A percentile compares a stretch with the other conserved stretches of the same genome.
phyloP scores from a whole-genome alignment of 2,888 invertebrate genomes.

The Glomeris marginata region DNA sequence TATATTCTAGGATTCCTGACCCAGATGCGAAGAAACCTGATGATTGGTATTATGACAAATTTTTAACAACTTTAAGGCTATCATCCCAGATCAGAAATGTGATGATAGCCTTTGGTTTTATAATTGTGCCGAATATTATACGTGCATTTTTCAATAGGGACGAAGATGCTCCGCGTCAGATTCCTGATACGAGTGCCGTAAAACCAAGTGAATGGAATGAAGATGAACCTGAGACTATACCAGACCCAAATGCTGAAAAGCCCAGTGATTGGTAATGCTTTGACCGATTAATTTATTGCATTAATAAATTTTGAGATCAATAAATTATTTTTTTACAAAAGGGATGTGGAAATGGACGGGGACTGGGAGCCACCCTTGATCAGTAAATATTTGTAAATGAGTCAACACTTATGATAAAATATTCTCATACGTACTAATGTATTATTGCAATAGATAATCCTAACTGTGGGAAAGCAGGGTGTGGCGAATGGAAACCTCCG shows the following conservation, averaged over 20 bases:
- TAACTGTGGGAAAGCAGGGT: conserved; percentile 63
- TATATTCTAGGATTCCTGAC: conserved; percentile 50
- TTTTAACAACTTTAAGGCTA: not conserved
- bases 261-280: conserved; percentile 65
- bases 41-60: conserved; percentile 48
- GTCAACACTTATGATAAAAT: not conserved
- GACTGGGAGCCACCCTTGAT: conserved; percentile 93
- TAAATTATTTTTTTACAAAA: conserved; percentile 19
- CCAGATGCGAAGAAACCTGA: conserved; percentile 76
- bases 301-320: conserved; percentile 6
- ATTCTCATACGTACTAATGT: not conserved
- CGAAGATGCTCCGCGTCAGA: conserved; percentile 79
- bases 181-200: conserved; percentile 64
- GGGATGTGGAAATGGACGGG: conserved; percentile 96
- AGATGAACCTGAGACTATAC: conserved; percentile 63
- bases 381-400: conserved; percentile 22
- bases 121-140: too few relatives aligned
- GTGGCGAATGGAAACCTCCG: conserved; percentile 79
- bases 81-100: too few relatives aligned
- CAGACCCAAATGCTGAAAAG: conserved; percentile 71
- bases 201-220: conserved; percentile 89
- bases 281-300: not conserved
- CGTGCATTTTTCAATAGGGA: conserved; percentile 40
- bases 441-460: conserved; percentile 56
- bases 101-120: too few relatives aligned